A percentile compares a stretch with the other conserved stretches of the same genome.
These are phyloP conservation scores for Sarcophaga variegata DNA, from an alignment of 2,888 invertebrate species.

Conservation along the genomic window DNA sequence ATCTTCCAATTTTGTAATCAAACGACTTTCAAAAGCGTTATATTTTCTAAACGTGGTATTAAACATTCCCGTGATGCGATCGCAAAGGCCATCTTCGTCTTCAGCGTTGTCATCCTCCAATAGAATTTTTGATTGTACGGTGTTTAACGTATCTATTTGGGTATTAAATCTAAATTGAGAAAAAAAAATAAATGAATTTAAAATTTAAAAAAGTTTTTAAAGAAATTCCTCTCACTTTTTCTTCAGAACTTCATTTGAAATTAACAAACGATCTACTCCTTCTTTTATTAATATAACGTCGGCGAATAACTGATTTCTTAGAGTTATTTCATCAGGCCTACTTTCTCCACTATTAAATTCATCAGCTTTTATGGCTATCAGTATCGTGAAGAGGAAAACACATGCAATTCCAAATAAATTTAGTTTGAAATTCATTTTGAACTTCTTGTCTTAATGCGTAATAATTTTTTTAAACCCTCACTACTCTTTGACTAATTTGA, in stretches of 20 bases:
- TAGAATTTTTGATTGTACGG: neutral
- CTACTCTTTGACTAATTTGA: neutral
- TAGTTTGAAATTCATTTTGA: slow-evolving; percentile 14
- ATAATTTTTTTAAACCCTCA: slow-evolving; percentile 1
- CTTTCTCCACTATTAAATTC: neutral
- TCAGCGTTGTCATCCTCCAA: neutral
- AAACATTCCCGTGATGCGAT: slow-evolving; percentile 22
- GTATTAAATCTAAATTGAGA: neutral
- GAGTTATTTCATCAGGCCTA: slow-evolving; percentile 23
- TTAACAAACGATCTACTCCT: slow-evolving; percentile 47
- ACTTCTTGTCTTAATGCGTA: neutral
- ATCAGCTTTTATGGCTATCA: slow-evolving; percentile 5
- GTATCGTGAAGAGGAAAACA: neutral
- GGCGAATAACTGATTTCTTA: slow-evolving; percentile 52
- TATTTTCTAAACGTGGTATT: slow-evolving; percentile 48
- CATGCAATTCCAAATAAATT: neutral
- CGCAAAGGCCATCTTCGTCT: slow-evolving; percentile 13
- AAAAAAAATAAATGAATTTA: too few relatives aligned
- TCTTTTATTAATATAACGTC: slow-evolving; percentile 50
- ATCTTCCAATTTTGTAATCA: slow-evolving; percentile 47
- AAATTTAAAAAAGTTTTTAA: neutral
- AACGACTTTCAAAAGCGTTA: slow-evolving; percentile 44
- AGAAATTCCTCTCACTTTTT: slow-evolving; percentile 28
- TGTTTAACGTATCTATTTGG: neutral
- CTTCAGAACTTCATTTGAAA: slow-evolving; percentile 45